A percentile compares a stretch with the other conserved stretches of the same genome.
Evolutionary conservation across 2,888 invertebrate species (phyloP).

Genomic region (Xylota segnis): DNA sequence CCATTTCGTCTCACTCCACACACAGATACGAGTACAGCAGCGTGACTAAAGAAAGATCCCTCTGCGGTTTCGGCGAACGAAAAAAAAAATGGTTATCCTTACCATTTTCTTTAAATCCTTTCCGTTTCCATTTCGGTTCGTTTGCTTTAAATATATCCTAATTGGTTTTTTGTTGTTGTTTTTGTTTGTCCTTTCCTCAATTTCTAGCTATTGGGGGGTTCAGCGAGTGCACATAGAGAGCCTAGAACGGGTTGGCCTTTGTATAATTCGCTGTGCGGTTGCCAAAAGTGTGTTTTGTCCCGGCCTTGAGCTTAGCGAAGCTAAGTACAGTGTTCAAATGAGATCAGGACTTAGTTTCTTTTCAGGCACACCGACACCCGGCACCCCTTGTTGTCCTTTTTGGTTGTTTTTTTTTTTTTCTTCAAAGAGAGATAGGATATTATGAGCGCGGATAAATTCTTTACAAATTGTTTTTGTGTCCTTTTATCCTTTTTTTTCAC

Average conservation of each 20-base stretch:
- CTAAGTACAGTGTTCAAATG: slow-evolving; percentile 53
- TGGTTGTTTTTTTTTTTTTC: too few species aligned
- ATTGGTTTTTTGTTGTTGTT: slow-evolving; percentile 57
- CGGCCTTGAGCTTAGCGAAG: slow-evolving; percentile 42
- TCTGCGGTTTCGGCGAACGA: slow-evolving; percentile 36
- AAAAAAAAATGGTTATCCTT: slow-evolving; percentile 44
- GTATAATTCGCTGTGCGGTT: slow-evolving; percentile 41
- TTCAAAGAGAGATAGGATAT: slow-evolving; percentile 41
- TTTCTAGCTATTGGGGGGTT: slow-evolving; percentile 8
- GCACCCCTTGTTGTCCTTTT: slow-evolving; percentile 19
- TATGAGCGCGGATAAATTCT: slow-evolving; percentile 63
- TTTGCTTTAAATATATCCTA: slow-evolving; percentile 62
- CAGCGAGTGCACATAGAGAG: slow-evolving; percentile 1
- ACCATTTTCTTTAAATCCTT: slow-evolving; percentile 63
- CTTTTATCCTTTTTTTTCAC: slow-evolving; percentile 45
- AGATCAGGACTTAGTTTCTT: slow-evolving; percentile 42
- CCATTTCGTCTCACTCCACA: neutral
- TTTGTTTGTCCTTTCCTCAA: slow-evolving; percentile 20
- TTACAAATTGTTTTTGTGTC: slow-evolving; percentile 64
- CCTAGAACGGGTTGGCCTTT: slow-evolving; percentile 18
- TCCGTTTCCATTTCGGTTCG: slow-evolving; percentile 64
- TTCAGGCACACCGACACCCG: too few species aligned
- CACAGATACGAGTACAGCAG: too few species aligned
- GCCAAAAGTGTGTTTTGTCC: slow-evolving; percentile 36
- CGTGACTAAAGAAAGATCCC: slow-evolving; percentile 16